phyloP scores from a whole-genome alignment of 2,888 invertebrate genomes.

The Arrhopalites spinosus region DNA sequence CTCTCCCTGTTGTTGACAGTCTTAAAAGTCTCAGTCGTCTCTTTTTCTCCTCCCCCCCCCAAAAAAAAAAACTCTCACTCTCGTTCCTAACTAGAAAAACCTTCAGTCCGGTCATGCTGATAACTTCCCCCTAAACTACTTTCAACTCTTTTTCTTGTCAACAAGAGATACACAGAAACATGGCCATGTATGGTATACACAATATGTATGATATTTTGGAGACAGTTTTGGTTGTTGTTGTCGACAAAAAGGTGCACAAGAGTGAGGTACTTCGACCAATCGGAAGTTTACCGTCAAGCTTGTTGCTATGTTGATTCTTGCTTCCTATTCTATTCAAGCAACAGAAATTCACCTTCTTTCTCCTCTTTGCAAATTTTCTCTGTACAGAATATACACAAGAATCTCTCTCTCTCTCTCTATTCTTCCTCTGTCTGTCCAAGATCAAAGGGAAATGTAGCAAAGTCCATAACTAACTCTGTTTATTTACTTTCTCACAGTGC shows the following conservation, averaged over 20 bases:
- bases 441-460: constrained; percentile 10
- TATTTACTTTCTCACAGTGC: not conserved
- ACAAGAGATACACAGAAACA: too few relatives aligned
- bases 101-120: constrained; percentile 13
- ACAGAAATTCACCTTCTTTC: not conserved
- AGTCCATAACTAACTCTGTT: constrained; percentile 2
- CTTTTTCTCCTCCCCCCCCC: not conserved
- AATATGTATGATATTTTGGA: too few relatives aligned
- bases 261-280: constrained; percentile 4
- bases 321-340: not conserved
- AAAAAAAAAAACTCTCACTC: not conserved
- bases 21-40: constrained; percentile 11
- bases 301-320: not conserved
- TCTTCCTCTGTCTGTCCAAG: not conserved
- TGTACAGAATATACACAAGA: not conserved
- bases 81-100: not conserved
- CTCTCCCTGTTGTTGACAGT: constrained; percentile 17
- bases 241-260: not conserved
- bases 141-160: constrained; percentile 1
- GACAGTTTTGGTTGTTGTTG: too few relatives aligned
- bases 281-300: constrained; percentile 10
- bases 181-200: too few relatives aligned
- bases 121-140: not conserved
- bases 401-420: not conserved
- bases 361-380: not conserved